phyloP scores from a whole-genome alignment of 2,797 vertebrate species.

The Hephaestus fuliginosus region DNA sequence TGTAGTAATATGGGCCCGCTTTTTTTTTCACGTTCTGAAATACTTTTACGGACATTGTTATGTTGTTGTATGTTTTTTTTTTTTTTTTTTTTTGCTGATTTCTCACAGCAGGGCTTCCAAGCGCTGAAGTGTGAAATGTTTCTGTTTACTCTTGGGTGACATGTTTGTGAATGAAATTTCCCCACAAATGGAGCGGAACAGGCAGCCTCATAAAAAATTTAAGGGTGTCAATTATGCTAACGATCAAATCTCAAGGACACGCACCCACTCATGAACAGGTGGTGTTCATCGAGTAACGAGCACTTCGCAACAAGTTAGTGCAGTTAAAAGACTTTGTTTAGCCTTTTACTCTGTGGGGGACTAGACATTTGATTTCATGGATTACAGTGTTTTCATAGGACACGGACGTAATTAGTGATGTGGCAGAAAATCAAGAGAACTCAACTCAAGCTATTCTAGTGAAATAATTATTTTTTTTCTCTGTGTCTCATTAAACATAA shows the following conservation, averaged over 20 bases:
- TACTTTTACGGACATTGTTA: not conserved
- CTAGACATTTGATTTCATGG: slow-evolving; percentile 22
- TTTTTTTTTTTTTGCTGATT: not conserved
- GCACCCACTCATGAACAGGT: not conserved
- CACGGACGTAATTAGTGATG: not conserved
- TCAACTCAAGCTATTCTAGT: not conserved
- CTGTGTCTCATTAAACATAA: slow-evolving; percentile 39
- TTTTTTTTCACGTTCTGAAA: not conserved
- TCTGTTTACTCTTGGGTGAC: not conserved
- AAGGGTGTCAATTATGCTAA: not conserved
- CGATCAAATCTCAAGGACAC: not conserved
- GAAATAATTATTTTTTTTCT: slow-evolving; percentile 2
- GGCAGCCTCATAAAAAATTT: not conserved
- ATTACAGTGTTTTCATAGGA: slow-evolving; percentile 11
- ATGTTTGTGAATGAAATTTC: slow-evolving; percentile 2
- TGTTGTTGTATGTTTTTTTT: no score
- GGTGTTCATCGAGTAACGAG: not conserved
- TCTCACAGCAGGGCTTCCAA: not conserved
- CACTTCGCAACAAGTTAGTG: slow-evolving; percentile 17
- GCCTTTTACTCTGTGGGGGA: slow-evolving; percentile 27
- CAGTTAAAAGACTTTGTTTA: slow-evolving; percentile 5
- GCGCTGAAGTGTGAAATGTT: not conserved
- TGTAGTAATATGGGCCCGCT: no score
- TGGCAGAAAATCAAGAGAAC: not conserved
- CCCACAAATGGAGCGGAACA: not conserved